A percentile compares a stretch with the other conserved stretches of the same genome.
phyloP scores from a whole-genome alignment of 2,797 vertebrate species.

The Macropodus opercularis region DNA sequence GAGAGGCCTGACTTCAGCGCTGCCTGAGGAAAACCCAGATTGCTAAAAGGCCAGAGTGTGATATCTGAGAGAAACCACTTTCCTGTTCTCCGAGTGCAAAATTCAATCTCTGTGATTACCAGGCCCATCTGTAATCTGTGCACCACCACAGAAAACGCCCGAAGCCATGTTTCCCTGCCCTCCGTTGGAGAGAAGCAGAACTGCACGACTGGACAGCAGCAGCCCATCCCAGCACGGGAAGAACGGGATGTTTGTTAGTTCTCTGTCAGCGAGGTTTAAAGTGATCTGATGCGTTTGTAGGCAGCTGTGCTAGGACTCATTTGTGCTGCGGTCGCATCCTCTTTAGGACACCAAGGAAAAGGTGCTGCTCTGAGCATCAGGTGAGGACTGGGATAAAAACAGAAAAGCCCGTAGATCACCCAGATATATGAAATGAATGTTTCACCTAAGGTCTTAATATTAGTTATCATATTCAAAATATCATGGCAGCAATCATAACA shows the following conservation, averaged over 20 bases:
- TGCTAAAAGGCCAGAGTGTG: constrained; percentile 48
- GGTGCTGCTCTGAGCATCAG: neutral
- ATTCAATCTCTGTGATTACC: constrained; percentile 46
- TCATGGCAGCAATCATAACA: too few species aligned
- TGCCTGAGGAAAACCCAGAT: constrained; percentile 27
- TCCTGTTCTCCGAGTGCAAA: constrained; percentile 37
- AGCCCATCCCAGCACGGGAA: neutral
- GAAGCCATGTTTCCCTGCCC: constrained; percentile 17
- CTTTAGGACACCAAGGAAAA: neutral
- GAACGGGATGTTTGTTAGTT: neutral
- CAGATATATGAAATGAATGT: too few species aligned
- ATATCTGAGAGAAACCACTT: constrained; percentile 49
- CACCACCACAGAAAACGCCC: neutral
- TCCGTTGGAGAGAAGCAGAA: constrained; percentile 29
- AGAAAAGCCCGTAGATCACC: too few species aligned
- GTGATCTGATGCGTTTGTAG: neutral
- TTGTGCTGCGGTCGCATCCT: neutral
- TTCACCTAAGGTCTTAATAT: too few species aligned
- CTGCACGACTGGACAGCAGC: neutral
- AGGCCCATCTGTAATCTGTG: constrained; percentile 22
- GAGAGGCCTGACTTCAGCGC: constrained; percentile 17
- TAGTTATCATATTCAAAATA: neutral
- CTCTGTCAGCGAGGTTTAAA: neutral
- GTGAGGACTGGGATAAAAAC: too few species aligned
- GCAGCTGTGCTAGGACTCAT: neutral